A percentile compares a stretch with the other conserved stretches of the same genome.
Evolutionary conservation across 1,140 invertebrate genomes (phyloP).

Genomic region (Aphelinus certus): DNA sequence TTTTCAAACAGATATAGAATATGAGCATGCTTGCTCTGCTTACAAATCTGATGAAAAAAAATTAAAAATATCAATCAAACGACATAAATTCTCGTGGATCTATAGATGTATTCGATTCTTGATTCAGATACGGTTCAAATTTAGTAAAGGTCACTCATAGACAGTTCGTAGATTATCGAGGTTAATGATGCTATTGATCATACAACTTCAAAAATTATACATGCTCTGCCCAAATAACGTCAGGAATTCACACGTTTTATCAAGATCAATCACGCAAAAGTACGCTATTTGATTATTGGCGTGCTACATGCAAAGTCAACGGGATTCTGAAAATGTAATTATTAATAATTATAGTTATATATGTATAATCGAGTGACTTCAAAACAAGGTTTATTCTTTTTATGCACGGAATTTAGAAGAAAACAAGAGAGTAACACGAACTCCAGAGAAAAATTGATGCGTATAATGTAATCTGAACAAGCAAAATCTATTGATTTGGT

Average conservation of each 20-base stretch:
- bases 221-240: not conserved
- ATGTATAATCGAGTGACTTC: no score
- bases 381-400: no score
- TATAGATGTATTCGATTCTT: not conserved
- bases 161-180: conserved; percentile 14
- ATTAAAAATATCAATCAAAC: not conserved
- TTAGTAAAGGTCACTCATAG: not conserved
- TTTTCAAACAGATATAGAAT: no score
- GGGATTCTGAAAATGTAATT: no score
- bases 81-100: not conserved
- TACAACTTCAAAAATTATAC: not conserved
- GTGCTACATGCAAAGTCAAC: no score
- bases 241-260: conserved; percentile 2
- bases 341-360: no score
- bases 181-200: conserved; percentile 21
- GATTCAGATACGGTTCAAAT: not conserved
- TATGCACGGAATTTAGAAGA: no score
- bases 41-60: not conserved
- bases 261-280: conserved; percentile 8
- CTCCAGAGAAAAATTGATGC: no score
- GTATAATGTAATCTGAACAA: no score
- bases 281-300: not conserved
- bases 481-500: no score
- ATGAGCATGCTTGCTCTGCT: no score
- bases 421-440: no score